These are phyloP conservation scores for Staurois parvus DNA, from an alignment of 2,797 vertebrate species.

Conservation along the genomic window DNA sequence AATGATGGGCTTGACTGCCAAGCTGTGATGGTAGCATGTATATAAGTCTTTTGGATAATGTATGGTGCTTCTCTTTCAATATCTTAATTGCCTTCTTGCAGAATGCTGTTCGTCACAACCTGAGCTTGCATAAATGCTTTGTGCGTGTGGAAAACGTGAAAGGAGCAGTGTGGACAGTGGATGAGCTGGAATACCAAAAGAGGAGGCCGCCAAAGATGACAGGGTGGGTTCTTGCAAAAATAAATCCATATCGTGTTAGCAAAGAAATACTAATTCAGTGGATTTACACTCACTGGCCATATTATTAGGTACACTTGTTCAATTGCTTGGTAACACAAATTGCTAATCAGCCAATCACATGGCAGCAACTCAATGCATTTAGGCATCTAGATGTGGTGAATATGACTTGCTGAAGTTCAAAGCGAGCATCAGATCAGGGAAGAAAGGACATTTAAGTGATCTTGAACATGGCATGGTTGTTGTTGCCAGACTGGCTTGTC, in stretches of 20 bases:
- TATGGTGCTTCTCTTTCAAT: background rate
- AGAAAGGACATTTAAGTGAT: too few relatives aligned
- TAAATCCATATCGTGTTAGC: background rate
- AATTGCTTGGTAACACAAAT: too few relatives aligned
- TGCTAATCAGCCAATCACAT: too few relatives aligned
- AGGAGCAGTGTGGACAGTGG: constrained; percentile 98
- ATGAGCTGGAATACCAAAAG: constrained; percentile 98
- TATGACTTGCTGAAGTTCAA: too few relatives aligned
- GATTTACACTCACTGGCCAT: too few relatives aligned
- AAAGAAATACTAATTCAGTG: too few relatives aligned
- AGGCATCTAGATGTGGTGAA: too few relatives aligned
- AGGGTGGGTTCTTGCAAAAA: constrained; percentile 78
- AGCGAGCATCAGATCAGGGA: too few relatives aligned
- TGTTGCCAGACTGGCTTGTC: too few relatives aligned
- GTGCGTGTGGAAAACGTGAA: constrained; percentile 99
- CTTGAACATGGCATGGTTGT: too few relatives aligned
- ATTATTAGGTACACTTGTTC: too few relatives aligned
- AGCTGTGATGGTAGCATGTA: background rate
- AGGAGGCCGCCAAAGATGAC: constrained; percentile 99
- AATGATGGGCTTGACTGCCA: background rate
- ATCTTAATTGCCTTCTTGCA: constrained; percentile 65
- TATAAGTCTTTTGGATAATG: background rate
- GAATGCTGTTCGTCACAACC: constrained; percentile 98
- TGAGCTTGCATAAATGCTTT: constrained; percentile 99
- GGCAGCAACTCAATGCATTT: too few relatives aligned